Evolutionary conservation across 2,797 vertebrate genomes (phyloP), one percentile per base, ranked within the genome.

Genomic region (Selene dorsalis): DNA sequence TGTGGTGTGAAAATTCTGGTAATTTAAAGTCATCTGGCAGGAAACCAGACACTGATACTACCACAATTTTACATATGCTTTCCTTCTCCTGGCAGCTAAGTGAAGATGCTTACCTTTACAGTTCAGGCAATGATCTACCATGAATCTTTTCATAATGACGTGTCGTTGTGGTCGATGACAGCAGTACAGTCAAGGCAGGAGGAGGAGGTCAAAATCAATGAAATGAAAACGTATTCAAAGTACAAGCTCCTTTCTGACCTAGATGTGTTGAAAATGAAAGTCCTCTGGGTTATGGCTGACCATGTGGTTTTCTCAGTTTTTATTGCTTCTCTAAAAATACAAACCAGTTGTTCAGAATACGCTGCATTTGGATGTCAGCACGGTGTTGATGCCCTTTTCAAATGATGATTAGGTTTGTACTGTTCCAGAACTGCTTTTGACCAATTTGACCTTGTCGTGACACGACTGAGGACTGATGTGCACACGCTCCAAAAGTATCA

Each of bases 261-360:
- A 26, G 18, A 70, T 35, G 24, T 41, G 59, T 65, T 60, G 30
- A 66, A 18, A 52, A 48, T 35, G 5, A 18, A 30, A 43, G 52
- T 26, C 20, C 12, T 10, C 6, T 50, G 50, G 45, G 61, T 64
- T 18, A 63, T 64, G 64, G 32, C 41, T 47, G 32, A 50, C 18
- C 66, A 39, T 73, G 56, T 67, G 82, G 32, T 69, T 83, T 71
- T 68, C 65, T 68, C 17, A n/a, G 14, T 32, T 80, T 74, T 79
- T 72, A 69, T 61, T 75, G 60, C 63, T n/a, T 52, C 35, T 58
- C 17, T 65, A 41, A 69, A 71, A 65, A 57, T 56, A 48, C 18
- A 28, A 61, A 28, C 69, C 30, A 20, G 50, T 68, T 73, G 64
- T 62, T 73, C 2, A 39, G 43, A 24, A 26, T 28, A 22, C 45